Conservation (phyloP, 2,797 vertebrate species). For the Lagorchestes hirsutus region DNA sequence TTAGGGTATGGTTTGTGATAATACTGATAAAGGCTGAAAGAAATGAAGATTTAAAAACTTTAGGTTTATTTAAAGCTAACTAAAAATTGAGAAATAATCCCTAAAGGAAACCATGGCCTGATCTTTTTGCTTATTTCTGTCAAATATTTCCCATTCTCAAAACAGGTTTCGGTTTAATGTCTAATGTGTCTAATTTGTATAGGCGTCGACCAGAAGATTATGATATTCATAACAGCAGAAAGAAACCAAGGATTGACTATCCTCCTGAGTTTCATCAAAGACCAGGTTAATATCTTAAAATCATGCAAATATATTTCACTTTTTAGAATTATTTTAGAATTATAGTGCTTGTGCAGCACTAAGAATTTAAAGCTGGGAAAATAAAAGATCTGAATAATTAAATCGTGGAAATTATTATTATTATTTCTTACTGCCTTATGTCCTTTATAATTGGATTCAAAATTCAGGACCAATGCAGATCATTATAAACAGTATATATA, state of each 20-base stretch:
- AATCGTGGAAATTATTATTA: slow-evolving; percentile 42
- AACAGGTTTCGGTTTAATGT: slow-evolving; percentile 90
- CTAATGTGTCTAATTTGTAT: slow-evolving; percentile 94
- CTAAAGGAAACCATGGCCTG: slow-evolving; percentile 68
- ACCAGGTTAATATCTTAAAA: slow-evolving; percentile 95
- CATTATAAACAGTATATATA: not conserved
- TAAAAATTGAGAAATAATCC: slow-evolving; percentile 35
- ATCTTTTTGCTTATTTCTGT: slow-evolving; percentile 76
- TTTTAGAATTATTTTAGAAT: slow-evolving; percentile 59
- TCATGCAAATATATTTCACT: slow-evolving; percentile 84
- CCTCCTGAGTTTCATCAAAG: slow-evolving; percentile 97
- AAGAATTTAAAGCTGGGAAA: slow-evolving; percentile 58
- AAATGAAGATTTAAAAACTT: slow-evolving; percentile 67
- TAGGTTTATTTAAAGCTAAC: slow-evolving; percentile 59
- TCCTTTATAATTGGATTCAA: not conserved
- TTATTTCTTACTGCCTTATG: not conserved
- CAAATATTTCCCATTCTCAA: slow-evolving; percentile 81
- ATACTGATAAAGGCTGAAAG: slow-evolving; percentile 27
- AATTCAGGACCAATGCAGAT: slow-evolving; percentile 10
- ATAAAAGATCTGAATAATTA: slow-evolving; percentile 30
- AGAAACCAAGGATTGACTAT: slow-evolving; percentile 97
- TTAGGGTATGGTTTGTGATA: slow-evolving; percentile 51
- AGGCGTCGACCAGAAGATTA: slow-evolving; percentile 99
- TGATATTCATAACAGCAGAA: slow-evolving; percentile 98
- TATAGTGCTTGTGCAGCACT: slow-evolving; percentile 12